Percentiles rank a stretch among this genome's conserved stretches.
phyloP scores from a whole-genome alignment of 2,888 invertebrate species.

The Phoenoteleia sp. region DNA sequence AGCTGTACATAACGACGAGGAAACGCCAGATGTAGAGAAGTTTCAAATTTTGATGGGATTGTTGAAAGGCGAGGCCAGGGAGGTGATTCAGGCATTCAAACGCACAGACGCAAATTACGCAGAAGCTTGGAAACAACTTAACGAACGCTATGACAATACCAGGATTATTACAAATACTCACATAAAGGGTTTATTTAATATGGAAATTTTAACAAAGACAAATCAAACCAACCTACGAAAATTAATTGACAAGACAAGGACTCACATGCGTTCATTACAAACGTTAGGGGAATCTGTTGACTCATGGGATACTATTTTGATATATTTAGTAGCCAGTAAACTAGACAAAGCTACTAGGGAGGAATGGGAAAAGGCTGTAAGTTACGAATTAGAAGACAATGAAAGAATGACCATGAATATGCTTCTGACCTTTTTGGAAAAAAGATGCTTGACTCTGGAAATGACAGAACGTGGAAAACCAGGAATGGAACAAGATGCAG shows the following conservation, averaged over 20 bases:
- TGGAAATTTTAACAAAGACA: background rate
- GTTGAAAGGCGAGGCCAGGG: background rate
- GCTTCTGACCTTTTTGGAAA: conserved; percentile 23
- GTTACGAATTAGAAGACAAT: background rate
- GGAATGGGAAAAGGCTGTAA: background rate
- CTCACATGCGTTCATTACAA: background rate
- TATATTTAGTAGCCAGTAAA: conserved; percentile 27
- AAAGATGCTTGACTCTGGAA: background rate
- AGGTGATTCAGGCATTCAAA: too few species aligned
- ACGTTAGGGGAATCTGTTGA: background rate
- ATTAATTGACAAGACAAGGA: background rate
- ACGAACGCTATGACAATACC: too few species aligned
- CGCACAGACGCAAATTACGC: too few species aligned
- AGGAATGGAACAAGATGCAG: background rate
- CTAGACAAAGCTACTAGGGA: background rate
- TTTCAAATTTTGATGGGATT: background rate
- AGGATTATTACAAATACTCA: too few species aligned
- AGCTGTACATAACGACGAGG: background rate
- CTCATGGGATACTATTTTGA: background rate
- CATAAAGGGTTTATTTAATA: background rate
- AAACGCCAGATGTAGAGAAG: background rate
- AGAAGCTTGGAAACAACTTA: too few species aligned
- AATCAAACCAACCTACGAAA: background rate
- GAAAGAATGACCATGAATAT: background rate
- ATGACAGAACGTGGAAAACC: background rate